Base-by-base conservation (phyloP, 2,888 invertebrate genomes). In the Allolobophora icterica region DNA sequence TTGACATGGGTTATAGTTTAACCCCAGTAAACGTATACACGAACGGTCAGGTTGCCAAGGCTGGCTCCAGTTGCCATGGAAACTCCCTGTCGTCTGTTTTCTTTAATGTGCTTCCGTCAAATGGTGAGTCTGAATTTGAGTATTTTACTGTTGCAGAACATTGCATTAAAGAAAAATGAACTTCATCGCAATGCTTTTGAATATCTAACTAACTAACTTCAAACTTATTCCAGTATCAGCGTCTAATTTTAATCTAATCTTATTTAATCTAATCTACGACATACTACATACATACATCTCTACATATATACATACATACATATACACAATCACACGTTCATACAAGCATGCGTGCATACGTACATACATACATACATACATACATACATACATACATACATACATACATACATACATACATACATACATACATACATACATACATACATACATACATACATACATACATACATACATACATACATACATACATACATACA, bases 41-140 rank as follows among this genome's bases (percentile, higher is more conserved):
- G n/a, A 71, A n/a, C n/a, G n/a, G 71, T 71, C 30, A 71, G n/a
- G n/a, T 71, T 71, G 71, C 71, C 13, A n/a, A 11, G 11, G 71
- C n/a, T n/a, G 71, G n/a, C 8, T 71, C 30, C 30, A n/a, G 71
- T 71, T n/a, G 71, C 71, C n/a, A 71, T n/a, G n/a, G 71, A 71
- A 71, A 71, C 71, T 71, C 71, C 71, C 71, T 71, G 6, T 30
- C 71, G 11, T 71, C 71, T 13, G 71, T 71, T 71, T 71, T 8
- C 71, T 71, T n/a, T 71, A 13, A 71, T n/a, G 71, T 71, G 71
- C 71, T n/a, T 0, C 71, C 71, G 71, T 71, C 71, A 71, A 71
- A 71, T n/a, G 71, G 71, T 71, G 71, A 71, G 71, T 71, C 71
- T n/a, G 71, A 71, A 71, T 71, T n/a, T 71, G 71, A n/a, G 17